Percentiles rank a stretch among this genome's conserved stretches.
Conservation (phyloP, 2,888 invertebrate genomes). For the Proisotoma minuta region DNA sequence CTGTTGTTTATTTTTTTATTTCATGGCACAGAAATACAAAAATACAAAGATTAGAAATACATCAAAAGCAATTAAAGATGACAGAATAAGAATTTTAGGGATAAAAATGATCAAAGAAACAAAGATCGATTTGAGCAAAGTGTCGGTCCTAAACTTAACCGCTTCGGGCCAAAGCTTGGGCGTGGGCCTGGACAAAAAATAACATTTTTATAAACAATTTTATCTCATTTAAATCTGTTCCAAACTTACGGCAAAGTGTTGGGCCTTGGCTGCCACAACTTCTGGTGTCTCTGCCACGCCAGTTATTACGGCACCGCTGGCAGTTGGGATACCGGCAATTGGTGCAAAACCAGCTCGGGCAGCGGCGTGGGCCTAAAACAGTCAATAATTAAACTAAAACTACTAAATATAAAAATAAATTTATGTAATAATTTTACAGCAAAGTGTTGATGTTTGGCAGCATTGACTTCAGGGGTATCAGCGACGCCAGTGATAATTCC, state of each 20-base stretch:
- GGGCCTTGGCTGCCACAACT: constrained; percentile 53
- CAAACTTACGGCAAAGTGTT: constrained; percentile 50
- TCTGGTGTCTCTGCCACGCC: constrained; percentile 54
- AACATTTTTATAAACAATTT: not conserved
- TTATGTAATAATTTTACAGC: constrained; percentile 49
- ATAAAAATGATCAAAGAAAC: too few species aligned
- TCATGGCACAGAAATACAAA: too few species aligned
- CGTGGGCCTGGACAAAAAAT: not conserved
- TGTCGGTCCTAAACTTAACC: too few species aligned
- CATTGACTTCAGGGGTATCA: constrained; percentile 24
- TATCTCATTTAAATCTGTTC: constrained; percentile 1
- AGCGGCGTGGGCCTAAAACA: constrained; percentile 51
- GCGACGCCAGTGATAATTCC: not conserved
- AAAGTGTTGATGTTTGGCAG: constrained; percentile 44
- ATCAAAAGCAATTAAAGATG: too few species aligned
- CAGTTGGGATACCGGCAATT: constrained; percentile 12
- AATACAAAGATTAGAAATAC: too few species aligned
- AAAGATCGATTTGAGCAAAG: too few species aligned
- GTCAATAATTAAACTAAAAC: not conserved
- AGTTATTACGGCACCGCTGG: constrained; percentile 34
- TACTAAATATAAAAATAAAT: not conserved
- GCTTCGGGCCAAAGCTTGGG: not conserved
- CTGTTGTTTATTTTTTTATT: too few species aligned
- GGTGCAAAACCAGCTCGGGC: constrained; percentile 44
- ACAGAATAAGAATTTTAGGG: too few species aligned